phyloP scores from a whole-genome alignment of 2,888 invertebrate species.

The Celastrina argiolus region DNA sequence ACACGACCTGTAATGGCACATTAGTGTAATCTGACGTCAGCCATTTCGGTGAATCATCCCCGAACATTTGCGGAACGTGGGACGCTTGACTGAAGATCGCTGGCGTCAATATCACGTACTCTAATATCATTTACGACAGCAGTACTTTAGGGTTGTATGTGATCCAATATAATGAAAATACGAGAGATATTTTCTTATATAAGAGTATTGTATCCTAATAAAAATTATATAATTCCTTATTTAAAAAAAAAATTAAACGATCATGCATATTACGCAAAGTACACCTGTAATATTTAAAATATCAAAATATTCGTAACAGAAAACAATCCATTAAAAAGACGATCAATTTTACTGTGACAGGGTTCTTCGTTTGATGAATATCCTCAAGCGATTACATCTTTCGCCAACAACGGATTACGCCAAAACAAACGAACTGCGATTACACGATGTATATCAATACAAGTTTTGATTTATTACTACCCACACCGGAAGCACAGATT shows the following conservation, averaged over 20 bases:
- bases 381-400: conserved; percentile 9
- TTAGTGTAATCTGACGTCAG: conserved; percentile 19
- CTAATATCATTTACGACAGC: conserved; percentile 1
- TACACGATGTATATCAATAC: conserved; percentile 19
- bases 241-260: not conserved
- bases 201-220: no score
- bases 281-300: not conserved
- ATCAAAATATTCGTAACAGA: not conserved
- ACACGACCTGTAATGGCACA: conserved; percentile 3
- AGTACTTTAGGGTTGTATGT: not conserved
- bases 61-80: conserved; percentile 13
- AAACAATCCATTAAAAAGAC: not conserved
- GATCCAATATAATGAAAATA: not conserved
- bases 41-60: conserved; percentile 5
- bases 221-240: no score
- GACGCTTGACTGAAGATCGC: conserved; percentile 2
- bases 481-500: conserved; percentile 10
- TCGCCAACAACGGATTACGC: conserved; percentile 7
- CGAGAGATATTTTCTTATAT: no score
- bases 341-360: conserved; percentile 8
- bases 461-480: conserved; percentile 16
- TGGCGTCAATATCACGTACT: conserved; percentile 19
- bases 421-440: conserved; percentile 20
- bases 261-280: not conserved
- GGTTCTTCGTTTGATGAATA: not conserved